These are phyloP conservation scores for Actinia tenebrosa DNA, from an alignment of 64 coral and sea anemone species.

Conservation along the genomic window DNA sequence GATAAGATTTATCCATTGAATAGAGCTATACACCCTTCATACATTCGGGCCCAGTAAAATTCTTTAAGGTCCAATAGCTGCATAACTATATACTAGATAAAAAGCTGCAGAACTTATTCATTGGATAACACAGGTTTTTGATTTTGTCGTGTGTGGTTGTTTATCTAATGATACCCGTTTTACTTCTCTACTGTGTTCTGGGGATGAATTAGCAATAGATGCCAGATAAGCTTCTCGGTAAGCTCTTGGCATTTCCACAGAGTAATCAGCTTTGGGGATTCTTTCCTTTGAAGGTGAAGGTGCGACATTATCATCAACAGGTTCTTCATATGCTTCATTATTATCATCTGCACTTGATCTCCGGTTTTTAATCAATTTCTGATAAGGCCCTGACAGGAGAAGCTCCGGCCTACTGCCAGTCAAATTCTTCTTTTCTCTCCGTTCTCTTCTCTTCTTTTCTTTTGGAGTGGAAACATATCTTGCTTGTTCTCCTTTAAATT, in stretches of 20 bases:
- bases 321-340: conserved; percentile 27
- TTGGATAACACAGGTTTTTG: conserved; percentile 83
- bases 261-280: conserved; percentile 19
- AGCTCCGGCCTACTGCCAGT: background rate
- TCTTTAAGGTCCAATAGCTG: too few species aligned
- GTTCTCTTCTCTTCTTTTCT: conserved; percentile 15
- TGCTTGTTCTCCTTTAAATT: background rate
- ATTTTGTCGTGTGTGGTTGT: conserved; percentile 25
- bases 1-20: too few species aligned
- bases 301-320: conserved; percentile 30
- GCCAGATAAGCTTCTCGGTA: conserved; percentile 88
- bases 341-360: background rate
- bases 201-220: conserved; percentile 48
- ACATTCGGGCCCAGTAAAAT: too few species aligned
- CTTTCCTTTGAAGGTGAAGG: background rate
- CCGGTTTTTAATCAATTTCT: background rate
- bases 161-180: background rate
- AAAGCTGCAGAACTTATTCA: background rate
- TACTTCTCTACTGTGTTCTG: background rate
- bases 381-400: conserved; percentile 14
- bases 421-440: conserved; percentile 12
- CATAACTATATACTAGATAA: background rate
- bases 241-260: conserved; percentile 45
- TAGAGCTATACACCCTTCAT: too few species aligned
- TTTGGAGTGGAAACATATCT: conserved; percentile 26